These are phyloP conservation scores for Halcyon senegalensis DNA, from an alignment of 2,113 vertebrate species.

Conservation along the genomic window DNA sequence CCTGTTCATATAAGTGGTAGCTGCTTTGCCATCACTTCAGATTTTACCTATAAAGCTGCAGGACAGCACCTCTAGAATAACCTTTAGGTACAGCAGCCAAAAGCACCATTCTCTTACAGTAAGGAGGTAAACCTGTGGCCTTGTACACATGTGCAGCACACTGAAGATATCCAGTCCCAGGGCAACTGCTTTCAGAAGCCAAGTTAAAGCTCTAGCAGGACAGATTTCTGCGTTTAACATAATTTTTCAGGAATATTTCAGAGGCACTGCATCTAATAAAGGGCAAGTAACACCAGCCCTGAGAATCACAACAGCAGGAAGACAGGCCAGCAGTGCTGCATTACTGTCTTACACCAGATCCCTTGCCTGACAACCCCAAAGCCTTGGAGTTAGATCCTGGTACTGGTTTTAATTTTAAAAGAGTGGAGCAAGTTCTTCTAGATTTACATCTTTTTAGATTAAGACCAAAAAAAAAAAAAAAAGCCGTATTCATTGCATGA, in stretches of 20 bases:
- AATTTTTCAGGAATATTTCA: not conserved
- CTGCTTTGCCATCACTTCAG: not conserved
- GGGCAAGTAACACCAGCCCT: not conserved
- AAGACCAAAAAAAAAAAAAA: not conserved
- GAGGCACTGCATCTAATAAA: not conserved
- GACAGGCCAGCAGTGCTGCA: not conserved
- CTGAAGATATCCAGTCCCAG: not conserved
- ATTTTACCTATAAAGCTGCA: not conserved
- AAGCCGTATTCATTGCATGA: not conserved
- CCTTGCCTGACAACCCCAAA: not conserved
- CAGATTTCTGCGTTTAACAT: not conserved
- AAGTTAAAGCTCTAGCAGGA: not conserved
- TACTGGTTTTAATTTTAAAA: not conserved
- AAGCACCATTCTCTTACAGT: not conserved
- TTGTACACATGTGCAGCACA: not conserved
- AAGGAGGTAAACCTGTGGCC: not conserved
- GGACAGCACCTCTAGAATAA: not conserved
- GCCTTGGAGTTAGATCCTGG: not conserved
- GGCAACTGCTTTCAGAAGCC: not conserved
- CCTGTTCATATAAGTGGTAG: not conserved
- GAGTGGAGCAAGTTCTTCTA: not conserved
- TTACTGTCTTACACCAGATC: not conserved
- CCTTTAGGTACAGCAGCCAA: not conserved
- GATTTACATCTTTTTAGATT: not conserved
- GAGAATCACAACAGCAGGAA: not conserved